phyloP scores from a whole-genome alignment of 2,888 invertebrate genomes.

The Heteropelma amictum region DNA sequence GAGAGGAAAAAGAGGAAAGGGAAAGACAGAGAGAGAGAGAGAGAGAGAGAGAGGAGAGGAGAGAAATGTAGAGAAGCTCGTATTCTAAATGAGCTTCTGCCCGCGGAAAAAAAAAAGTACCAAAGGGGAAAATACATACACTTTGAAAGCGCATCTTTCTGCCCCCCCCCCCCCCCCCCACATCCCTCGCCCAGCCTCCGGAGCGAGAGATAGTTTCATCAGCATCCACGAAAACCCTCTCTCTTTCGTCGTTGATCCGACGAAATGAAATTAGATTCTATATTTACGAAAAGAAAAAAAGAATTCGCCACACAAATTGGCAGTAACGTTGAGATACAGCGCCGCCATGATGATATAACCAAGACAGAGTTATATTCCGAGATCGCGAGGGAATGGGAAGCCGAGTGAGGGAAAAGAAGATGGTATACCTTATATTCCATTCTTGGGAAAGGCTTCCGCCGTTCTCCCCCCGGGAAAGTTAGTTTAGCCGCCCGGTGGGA shows the following conservation, averaged over 20 bases:
- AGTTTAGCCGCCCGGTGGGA: slow-evolving; percentile 54
- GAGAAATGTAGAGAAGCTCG: slow-evolving; percentile 38
- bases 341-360: slow-evolving; percentile 24
- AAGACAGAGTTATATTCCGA: slow-evolving; percentile 5
- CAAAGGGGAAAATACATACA: slow-evolving; percentile 30
- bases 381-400: slow-evolving; percentile 22
- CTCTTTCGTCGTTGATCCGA: slow-evolving; percentile 47
- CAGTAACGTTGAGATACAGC: slow-evolving; percentile 56
- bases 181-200: no score
- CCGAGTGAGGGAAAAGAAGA: neutral
- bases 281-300: slow-evolving; percentile 50
- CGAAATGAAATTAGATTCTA: slow-evolving; percentile 60
- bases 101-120: slow-evolving; percentile 54
- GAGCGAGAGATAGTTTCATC: slow-evolving; percentile 40
- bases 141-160: slow-evolving; percentile 35
- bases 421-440: slow-evolving; percentile 8
- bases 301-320: slow-evolving; percentile 59
- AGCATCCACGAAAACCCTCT: neutral
- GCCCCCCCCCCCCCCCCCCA: no score
- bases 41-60: slow-evolving; percentile 5
- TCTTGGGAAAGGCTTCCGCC: slow-evolving; percentile 24
- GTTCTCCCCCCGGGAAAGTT: slow-evolving; percentile 52
- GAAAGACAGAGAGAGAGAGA: neutral
- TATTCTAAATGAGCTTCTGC: slow-evolving; percentile 57
- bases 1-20: neutral